A percentile compares a stretch with the other conserved stretches of the same genome.
phyloP scores from a whole-genome alignment of 2,888 invertebrate species.

The Agelastica alni region DNA sequence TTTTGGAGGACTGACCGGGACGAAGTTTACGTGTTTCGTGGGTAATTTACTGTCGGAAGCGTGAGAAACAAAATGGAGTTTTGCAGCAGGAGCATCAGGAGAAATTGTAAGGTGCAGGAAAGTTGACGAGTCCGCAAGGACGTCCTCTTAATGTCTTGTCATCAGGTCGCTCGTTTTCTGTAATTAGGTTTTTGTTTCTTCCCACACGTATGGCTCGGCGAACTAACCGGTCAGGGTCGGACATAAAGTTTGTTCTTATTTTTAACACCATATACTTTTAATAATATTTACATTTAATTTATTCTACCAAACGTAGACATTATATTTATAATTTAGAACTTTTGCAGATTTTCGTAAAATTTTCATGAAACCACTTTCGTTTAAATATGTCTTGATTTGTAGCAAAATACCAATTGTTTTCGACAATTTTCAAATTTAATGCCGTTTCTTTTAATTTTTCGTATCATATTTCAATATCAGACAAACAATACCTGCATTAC shows the following conservation, averaged over 20 bases:
- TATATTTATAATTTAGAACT: too few species aligned
- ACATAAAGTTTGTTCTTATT: too few species aligned
- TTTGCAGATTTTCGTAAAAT: too few species aligned
- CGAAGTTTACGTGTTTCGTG: conserved; percentile 38
- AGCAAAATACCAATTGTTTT: not conserved
- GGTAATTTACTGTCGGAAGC: conserved; percentile 47
- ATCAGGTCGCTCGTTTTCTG: conserved; percentile 55
- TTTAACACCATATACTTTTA: too few species aligned
- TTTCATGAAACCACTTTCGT: too few species aligned
- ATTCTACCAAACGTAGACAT: too few species aligned
- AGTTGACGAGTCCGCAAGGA: conserved; percentile 53
- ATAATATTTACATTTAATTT: too few species aligned
- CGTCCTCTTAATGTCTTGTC: conserved; percentile 56
- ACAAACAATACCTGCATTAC: too few species aligned
- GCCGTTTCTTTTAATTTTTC: not conserved
- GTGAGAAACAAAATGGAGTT: conserved; percentile 50
- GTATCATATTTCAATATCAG: too few species aligned
- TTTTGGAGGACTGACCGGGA: conserved; percentile 30
- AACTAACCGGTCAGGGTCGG: conserved; percentile 36
- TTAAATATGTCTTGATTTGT: too few species aligned
- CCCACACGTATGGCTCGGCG: conserved; percentile 42
- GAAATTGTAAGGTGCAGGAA: conserved; percentile 35
- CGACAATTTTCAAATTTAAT: not conserved
- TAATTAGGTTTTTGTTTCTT: conserved; percentile 56
- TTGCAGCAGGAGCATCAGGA: conserved; percentile 41